These are phyloP conservation scores for Steatocranus sp. DNA, from an alignment of 2,797 vertebrate species.

Conservation along the genomic window DNA sequence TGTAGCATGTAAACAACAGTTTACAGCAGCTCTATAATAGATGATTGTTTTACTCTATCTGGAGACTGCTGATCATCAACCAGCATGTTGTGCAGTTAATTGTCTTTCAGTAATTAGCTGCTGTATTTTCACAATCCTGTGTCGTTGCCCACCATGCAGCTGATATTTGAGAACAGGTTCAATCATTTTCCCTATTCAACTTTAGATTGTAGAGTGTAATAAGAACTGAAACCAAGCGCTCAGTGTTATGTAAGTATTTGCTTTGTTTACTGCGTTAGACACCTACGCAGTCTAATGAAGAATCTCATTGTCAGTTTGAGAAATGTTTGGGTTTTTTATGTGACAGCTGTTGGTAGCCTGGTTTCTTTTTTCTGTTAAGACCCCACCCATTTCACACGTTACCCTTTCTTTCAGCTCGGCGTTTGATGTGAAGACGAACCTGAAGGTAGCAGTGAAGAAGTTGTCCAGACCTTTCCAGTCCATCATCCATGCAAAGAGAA, in stretches of 20 bases:
- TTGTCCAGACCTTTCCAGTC: conserved; percentile 97
- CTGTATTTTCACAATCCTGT: not conserved
- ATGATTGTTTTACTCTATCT: not conserved
- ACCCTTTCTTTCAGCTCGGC: conserved; percentile 77
- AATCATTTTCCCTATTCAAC: conserved; percentile 6
- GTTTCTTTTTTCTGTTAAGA: not conserved
- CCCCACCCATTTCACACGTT: not conserved
- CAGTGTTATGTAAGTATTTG: conserved; percentile 27
- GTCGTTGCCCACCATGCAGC: not conserved
- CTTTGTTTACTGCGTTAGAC: conserved; percentile 17
- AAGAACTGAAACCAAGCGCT: conserved; percentile 26
- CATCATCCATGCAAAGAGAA: conserved; percentile 97
- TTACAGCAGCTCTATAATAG: not conserved
- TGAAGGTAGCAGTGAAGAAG: conserved; percentile 96
- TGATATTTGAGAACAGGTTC: not conserved
- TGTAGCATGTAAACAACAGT: not conserved
- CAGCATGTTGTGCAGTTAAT: not conserved
- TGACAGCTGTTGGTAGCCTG: not conserved
- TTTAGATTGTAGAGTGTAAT: not conserved
- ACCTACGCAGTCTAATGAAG: conserved; percentile 8
- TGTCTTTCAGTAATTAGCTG: not conserved
- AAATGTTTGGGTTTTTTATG: not conserved
- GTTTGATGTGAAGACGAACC: conserved; percentile 79
- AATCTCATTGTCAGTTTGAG: not conserved
- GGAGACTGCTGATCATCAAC: not conserved